Conservation (phyloP, 2,888 invertebrate species). For the Drosophila picticornis region DNA sequence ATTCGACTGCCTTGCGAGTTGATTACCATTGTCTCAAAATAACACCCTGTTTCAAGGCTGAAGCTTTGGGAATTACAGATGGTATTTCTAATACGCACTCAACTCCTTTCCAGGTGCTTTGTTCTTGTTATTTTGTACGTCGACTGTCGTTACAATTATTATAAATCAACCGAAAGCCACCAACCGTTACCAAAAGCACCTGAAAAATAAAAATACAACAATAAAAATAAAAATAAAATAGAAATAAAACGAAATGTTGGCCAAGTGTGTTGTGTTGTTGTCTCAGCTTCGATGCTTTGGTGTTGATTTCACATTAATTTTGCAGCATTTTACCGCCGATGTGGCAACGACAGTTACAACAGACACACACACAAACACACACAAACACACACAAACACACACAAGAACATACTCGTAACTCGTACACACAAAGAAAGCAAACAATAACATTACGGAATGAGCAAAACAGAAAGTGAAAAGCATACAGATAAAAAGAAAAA, state of each 20-base stretch:
- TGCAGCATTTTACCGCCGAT: constrained; percentile 54
- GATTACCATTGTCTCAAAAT: neutral
- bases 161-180: constrained; percentile 62
- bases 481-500: neutral
- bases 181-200: constrained; percentile 21
- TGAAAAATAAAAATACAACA: neutral
- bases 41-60: constrained; percentile 6
- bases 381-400: constrained; percentile 1
- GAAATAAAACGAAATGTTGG: constrained; percentile 19
- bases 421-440: neutral
- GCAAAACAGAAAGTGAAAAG: constrained; percentile 1
- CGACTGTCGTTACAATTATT: constrained; percentile 61
- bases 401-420: neutral
- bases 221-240: constrained; percentile 8
- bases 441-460: constrained; percentile 15
- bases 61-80: constrained; percentile 17
- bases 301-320: constrained; percentile 64
- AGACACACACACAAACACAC: constrained; percentile 1
- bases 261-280: constrained; percentile 12
- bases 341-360: constrained; percentile 47
- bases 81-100: constrained; percentile 8
- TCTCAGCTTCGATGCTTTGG: constrained; percentile 26
- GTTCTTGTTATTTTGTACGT: constrained; percentile 19
- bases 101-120: constrained; percentile 25
- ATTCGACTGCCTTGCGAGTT: neutral